These are phyloP conservation scores for Phocoena sinus DNA, from an alignment of 2,113 vertebrate genomes.

Conservation along the genomic window DNA sequence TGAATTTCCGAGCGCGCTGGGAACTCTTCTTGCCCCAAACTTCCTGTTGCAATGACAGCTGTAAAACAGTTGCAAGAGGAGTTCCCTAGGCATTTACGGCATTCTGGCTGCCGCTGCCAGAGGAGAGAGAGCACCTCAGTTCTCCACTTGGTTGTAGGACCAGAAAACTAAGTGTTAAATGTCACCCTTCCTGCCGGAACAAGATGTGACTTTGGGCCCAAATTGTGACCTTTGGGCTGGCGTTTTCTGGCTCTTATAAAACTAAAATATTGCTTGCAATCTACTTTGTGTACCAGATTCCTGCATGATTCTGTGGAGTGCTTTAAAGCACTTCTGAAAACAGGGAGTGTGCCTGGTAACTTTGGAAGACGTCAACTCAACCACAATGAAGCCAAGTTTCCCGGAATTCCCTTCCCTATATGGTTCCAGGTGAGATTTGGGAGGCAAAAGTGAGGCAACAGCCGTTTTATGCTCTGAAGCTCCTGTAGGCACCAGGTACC, in stretches of 20 bases:
- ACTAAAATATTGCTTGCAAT: neutral
- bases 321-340: conserved; percentile 11
- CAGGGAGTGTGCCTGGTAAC: neutral
- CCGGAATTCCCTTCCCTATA: neutral
- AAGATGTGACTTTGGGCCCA: neutral
- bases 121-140: neutral
- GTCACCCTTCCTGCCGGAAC: neutral
- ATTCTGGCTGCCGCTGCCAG: neutral
- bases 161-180: neutral
- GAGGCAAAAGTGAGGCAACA: neutral
- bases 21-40: neutral
- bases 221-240: neutral
- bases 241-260: neutral
- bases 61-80: neutral
- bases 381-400: neutral
- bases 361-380: neutral
- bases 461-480: neutral
- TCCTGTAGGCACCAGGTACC: neutral
- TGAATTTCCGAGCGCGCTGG: neutral
- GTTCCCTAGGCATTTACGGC: neutral
- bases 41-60: neutral
- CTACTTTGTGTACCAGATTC: neutral
- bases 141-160: neutral
- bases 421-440: neutral
- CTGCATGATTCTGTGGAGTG: neutral